A percentile compares a stretch with the other conserved stretches of the same genome.
Evolutionary conservation across 1,140 invertebrate species (phyloP).

Genomic region (Goniozus legneri): DNA sequence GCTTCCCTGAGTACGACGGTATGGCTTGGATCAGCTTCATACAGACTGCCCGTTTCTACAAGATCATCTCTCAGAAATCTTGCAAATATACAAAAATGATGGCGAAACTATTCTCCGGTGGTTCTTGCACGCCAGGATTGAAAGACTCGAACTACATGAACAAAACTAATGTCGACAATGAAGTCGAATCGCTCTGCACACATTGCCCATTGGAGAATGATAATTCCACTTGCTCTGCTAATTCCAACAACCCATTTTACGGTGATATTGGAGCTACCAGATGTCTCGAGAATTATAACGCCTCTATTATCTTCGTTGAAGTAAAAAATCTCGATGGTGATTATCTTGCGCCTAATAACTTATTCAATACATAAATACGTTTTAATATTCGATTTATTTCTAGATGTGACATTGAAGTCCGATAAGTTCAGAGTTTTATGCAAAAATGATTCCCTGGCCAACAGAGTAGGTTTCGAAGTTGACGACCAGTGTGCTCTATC

Average conservation of each 20-base stretch:
- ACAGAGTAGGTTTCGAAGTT: constrained; percentile 49
- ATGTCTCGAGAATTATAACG: constrained; percentile 55
- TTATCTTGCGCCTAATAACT: neutral
- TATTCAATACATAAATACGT: neutral
- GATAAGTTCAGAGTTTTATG: constrained; percentile 55
- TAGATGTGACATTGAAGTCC: constrained; percentile 3
- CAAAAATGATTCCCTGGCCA: constrained; percentile 58
- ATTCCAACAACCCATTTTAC: constrained; percentile 58
- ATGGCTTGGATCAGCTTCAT: constrained; percentile 63
- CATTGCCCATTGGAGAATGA: constrained; percentile 20
- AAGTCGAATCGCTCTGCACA: constrained; percentile 22
- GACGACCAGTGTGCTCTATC: constrained; percentile 58
- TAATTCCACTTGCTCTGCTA: constrained; percentile 41
- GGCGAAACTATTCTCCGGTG: constrained; percentile 55
- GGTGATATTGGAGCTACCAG: constrained; percentile 62
- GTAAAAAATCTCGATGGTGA: constrained; percentile 50
- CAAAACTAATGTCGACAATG: neutral
- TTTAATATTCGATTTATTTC: constrained; percentile 2
- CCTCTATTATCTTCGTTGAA: constrained; percentile 62
- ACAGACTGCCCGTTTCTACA: constrained; percentile 46
- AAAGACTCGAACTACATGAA: constrained; percentile 48
- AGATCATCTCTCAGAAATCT: constrained; percentile 42
- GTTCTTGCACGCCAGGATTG: constrained; percentile 61
- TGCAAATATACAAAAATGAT: constrained; percentile 60
- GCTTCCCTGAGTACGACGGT: constrained; percentile 64